Evolutionary conservation across 2,113 vertebrate genomes (phyloP).

Genomic region (Echinops telfairi): DNA sequence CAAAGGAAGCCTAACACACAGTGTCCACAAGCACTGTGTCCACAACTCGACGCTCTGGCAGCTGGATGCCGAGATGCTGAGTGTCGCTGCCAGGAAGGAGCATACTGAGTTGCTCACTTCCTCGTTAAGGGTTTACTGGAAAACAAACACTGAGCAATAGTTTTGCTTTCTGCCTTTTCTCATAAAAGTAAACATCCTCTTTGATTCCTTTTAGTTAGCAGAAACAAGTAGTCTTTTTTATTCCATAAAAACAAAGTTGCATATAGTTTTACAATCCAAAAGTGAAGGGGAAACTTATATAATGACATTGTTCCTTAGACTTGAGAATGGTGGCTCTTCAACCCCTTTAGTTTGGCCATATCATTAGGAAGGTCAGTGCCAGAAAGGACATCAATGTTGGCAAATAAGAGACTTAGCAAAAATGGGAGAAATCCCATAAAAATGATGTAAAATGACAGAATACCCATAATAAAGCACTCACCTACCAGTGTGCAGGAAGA

Average conservation of each 20-base stretch:
- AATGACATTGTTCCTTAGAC: not conserved
- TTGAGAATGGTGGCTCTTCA: not conserved
- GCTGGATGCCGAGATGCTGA: not conserved
- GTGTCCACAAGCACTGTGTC: no score
- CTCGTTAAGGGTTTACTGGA: not conserved
- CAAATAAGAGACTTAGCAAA: not conserved
- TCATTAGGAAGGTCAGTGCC: not conserved
- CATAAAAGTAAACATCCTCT: not conserved
- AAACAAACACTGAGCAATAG: not conserved
- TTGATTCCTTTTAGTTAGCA: not conserved
- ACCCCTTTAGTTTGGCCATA: not conserved
- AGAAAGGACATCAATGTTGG: not conserved
- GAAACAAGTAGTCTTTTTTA: not conserved
- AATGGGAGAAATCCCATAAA: not conserved
- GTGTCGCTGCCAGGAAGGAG: no score
- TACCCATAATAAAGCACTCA: not conserved
- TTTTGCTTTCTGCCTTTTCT: not conserved
- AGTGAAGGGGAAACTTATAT: not conserved
- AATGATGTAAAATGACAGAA: not conserved
- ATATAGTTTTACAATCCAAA: no score
- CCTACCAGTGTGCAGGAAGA: not conserved
- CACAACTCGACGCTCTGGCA: not conserved
- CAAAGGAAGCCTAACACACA: no score
- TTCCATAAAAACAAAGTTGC: not conserved
- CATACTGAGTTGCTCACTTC: not conserved